A percentile compares a stretch with the other conserved stretches of the same genome.
These are phyloP conservation scores for Melanotaenia boesemani DNA, from an alignment of 2,797 vertebrate species.

Conservation along the genomic window DNA sequence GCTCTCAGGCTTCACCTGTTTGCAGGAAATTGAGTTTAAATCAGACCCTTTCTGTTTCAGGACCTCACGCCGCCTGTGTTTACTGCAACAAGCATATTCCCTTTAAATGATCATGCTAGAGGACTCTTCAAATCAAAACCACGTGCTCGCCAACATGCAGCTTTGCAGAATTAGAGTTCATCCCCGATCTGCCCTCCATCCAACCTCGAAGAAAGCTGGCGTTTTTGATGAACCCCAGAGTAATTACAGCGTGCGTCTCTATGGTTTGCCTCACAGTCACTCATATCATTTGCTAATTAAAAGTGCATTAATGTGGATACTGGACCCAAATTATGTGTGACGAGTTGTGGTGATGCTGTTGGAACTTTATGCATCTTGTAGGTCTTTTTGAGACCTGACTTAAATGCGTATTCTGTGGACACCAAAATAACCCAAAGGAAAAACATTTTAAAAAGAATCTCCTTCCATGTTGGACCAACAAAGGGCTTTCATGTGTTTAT, in stretches of 20 bases:
- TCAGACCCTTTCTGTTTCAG: constrained; percentile 14
- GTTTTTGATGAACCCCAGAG: constrained; percentile 60
- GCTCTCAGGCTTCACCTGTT: constrained; percentile 41
- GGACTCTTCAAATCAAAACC: constrained; percentile 65
- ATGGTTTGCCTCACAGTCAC: constrained; percentile 45
- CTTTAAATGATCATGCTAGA: constrained; percentile 52
- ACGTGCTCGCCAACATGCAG: constrained; percentile 63
- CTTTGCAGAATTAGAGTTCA: constrained; percentile 62
- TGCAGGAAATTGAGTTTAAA: constrained; percentile 23
- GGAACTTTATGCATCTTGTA: constrained; percentile 34
- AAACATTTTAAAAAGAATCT: constrained; percentile 1
- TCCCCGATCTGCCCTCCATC: constrained; percentile 47
- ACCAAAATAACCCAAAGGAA: constrained; percentile 25
- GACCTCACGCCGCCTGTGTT: constrained; percentile 39
- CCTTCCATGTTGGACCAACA: constrained; percentile 26
- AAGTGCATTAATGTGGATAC: constrained; percentile 59
- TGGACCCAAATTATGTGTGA: constrained; percentile 43
- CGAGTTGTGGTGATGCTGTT: constrained; percentile 40
- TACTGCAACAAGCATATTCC: constrained; percentile 50
- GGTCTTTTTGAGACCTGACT: constrained; percentile 34
- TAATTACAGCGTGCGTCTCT: constrained; percentile 68
- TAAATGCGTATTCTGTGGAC: constrained; percentile 31
- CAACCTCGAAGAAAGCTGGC: constrained; percentile 45
- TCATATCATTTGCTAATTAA: constrained; percentile 68
- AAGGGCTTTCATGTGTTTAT: constrained; percentile 71